phyloP scores from a whole-genome alignment of 2,888 invertebrate genomes.

The Oeneis ivallda region DNA sequence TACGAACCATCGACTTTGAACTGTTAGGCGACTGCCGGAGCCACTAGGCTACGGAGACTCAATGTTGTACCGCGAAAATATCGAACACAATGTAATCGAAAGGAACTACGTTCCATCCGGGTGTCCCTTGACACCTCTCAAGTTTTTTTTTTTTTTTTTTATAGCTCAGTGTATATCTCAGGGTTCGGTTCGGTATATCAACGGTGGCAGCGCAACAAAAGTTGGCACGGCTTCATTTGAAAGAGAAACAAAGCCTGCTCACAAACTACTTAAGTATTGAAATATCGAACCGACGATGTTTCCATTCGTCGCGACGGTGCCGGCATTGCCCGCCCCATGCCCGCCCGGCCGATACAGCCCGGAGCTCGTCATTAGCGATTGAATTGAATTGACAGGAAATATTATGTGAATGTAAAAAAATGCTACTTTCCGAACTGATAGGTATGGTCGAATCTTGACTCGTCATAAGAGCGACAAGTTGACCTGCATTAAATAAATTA shows the following conservation, averaged over 20 bases:
- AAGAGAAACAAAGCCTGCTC: slow-evolving; percentile 56
- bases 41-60: too few relatives aligned
- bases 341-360: not conserved
- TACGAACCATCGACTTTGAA: too few relatives aligned
- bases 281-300: slow-evolving; percentile 54
- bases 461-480: too few relatives aligned
- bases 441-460: too few relatives aligned
- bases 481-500: too few relatives aligned
- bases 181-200: not conserved
- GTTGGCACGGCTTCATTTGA: slow-evolving; percentile 50
- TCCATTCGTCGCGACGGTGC: slow-evolving; percentile 50
- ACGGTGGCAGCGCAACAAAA: slow-evolving; percentile 38
- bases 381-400: not conserved
- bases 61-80: too few relatives aligned
- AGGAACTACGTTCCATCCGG: too few relatives aligned
- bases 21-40: too few relatives aligned
- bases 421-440: too few relatives aligned
- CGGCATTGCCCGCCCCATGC: slow-evolving; percentile 6
- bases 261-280: slow-evolving; percentile 60
- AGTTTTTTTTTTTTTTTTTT: too few relatives aligned
- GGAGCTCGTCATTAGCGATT: not conserved
- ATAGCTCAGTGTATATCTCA: not conserved
- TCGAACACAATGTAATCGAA: too few relatives aligned
- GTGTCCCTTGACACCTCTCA: too few relatives aligned
- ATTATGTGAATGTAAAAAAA: slow-evolving; percentile 26